phyloP scores from a whole-genome alignment of 2,888 invertebrate species.

The Andrena chrysosceles region DNA sequence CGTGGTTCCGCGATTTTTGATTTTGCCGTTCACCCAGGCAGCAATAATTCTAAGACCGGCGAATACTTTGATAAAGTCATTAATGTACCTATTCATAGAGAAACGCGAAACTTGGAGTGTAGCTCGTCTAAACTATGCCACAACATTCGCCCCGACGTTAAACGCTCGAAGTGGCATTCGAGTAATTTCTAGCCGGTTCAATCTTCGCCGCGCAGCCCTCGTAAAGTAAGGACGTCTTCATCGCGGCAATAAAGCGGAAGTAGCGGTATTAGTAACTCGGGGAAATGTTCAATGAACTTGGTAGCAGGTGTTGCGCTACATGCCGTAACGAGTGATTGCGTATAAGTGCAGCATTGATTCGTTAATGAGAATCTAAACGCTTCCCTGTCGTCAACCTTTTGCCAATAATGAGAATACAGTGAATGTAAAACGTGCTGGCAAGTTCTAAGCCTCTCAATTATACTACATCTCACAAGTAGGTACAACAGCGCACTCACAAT shows the following conservation, averaged over 20 bases:
- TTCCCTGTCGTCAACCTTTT: background rate
- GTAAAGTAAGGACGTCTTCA: conserved; percentile 54
- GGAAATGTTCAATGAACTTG: conserved; percentile 50
- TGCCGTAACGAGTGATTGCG: conserved; percentile 12
- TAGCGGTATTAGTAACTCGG: conserved; percentile 52
- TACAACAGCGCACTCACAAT: no score
- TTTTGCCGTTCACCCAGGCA: background rate
- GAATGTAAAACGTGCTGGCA: no score
- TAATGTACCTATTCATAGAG: conserved; percentile 44
- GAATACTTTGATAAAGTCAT: conserved; percentile 45
- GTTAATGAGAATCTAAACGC: conserved; percentile 13
- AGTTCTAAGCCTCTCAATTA: no score
- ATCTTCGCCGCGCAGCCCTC: conserved; percentile 45
- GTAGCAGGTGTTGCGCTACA: conserved; percentile 50
- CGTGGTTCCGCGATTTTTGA: background rate
- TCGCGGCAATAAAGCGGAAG: conserved; percentile 53
- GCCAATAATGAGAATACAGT: background rate
- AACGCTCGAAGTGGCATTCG: conserved; percentile 56
- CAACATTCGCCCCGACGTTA: conserved; percentile 50
- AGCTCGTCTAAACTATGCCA: conserved; percentile 50
- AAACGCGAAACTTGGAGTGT: conserved; percentile 45
- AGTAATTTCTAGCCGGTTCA: conserved; percentile 55
- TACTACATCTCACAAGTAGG: no score
- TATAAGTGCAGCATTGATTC: conserved; percentile 9
- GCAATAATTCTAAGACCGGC: conserved; percentile 21